Conservation (phyloP, 2,888 invertebrate species). For the Chromoteleia sp. region DNA sequence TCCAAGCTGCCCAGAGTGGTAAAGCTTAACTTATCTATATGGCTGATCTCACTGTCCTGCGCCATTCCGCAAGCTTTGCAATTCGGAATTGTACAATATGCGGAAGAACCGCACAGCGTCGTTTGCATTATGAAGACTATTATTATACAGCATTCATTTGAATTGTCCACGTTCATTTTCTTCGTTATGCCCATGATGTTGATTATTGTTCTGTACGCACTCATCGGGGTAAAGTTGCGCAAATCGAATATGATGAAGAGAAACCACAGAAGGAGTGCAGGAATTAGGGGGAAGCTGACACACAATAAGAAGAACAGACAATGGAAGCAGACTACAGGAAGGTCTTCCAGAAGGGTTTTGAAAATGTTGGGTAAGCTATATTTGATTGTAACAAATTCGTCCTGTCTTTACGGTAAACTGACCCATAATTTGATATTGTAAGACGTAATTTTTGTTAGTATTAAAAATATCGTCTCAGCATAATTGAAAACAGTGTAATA, state of each 20-base stretch:
- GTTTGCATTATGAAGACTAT: slow-evolving; percentile 84
- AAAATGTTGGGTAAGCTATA: slow-evolving; percentile 90
- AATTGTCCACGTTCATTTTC: slow-evolving; percentile 87
- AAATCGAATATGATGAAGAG: slow-evolving; percentile 85
- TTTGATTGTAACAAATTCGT: not conserved
- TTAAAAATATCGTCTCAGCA: too few relatives aligned
- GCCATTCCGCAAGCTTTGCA: slow-evolving; percentile 90
- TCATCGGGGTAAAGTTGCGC: slow-evolving; percentile 85
- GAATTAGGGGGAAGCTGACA: slow-evolving; percentile 40
- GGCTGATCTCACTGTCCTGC: slow-evolving; percentile 91
- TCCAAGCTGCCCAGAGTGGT: slow-evolving; percentile 94
- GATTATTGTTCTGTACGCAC: slow-evolving; percentile 86
- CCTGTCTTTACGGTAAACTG: too few relatives aligned
- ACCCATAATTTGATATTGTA: too few relatives aligned
- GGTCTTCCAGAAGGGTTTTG: slow-evolving; percentile 89
- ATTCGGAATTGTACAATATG: slow-evolving; percentile 83
- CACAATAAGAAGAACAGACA: slow-evolving; percentile 73
- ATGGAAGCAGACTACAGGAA: slow-evolving; percentile 84
- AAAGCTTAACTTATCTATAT: slow-evolving; percentile 92
- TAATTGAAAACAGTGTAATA: too few relatives aligned
- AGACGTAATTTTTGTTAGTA: too few relatives aligned
- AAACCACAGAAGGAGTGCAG: slow-evolving; percentile 59
- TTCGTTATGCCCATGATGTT: slow-evolving; percentile 88
- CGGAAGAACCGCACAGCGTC: slow-evolving; percentile 85
- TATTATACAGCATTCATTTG: slow-evolving; percentile 86